phyloP scores from a whole-genome alignment of 2,797 vertebrate species.

The Halcyon badia region DNA sequence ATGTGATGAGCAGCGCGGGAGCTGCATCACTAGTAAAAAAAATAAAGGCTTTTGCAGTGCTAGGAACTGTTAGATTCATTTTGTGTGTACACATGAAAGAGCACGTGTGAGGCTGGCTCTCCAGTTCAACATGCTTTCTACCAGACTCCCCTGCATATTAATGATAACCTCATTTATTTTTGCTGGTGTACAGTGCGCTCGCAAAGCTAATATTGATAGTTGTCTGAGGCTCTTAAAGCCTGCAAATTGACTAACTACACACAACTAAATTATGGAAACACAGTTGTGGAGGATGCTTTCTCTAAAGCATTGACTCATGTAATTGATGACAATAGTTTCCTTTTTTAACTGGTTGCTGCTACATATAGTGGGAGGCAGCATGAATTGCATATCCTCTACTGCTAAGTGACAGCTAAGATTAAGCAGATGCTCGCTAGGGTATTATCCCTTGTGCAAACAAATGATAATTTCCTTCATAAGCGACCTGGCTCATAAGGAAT shows the following conservation, averaged over 20 bases:
- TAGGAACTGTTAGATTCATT: background rate
- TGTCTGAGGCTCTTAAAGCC: background rate
- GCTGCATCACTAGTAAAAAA: background rate
- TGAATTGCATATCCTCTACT: background rate
- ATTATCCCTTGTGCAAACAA: constrained; percentile 60
- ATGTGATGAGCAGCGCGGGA: background rate
- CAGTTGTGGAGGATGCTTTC: constrained; percentile 32
- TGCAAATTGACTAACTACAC: constrained; percentile 50
- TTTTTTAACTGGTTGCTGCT: background rate
- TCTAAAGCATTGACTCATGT: background rate
- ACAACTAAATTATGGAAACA: background rate
- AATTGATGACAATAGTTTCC: constrained; percentile 38
- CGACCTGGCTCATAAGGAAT: background rate
- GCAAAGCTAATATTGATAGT: background rate
- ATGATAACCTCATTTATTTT: background rate
- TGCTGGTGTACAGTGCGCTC: background rate
- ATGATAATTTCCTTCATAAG: background rate
- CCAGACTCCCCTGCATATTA: background rate
- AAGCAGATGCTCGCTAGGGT: constrained; percentile 65
- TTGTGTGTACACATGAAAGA: background rate
- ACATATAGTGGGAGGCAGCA: background rate
- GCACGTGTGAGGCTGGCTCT: background rate
- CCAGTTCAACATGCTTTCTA: background rate
- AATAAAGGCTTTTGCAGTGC: background rate
- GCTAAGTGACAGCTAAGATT: constrained; percentile 61